Evolutionary conservation across 2,888 invertebrate species (phyloP).

Genomic region (Gymnosoma rotundatum): DNA sequence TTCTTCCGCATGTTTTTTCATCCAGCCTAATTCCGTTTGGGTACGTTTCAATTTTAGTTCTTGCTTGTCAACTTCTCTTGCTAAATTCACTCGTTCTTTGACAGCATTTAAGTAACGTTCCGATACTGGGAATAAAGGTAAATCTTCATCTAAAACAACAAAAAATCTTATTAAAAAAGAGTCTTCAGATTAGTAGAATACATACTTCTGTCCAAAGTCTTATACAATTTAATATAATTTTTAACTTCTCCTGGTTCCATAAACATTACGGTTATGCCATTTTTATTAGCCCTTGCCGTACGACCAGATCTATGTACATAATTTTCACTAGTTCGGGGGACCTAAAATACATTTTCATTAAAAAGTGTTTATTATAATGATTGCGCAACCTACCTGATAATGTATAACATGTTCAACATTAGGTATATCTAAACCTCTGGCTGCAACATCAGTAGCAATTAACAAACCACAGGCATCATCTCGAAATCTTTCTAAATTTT

Average conservation of each 20-base stretch:
- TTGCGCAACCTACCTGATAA: conserved; percentile 86
- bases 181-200: background rate
- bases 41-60: conserved; percentile 86
- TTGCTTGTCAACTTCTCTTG: conserved; percentile 90
- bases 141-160: conserved; percentile 87
- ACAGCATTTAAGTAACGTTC: conserved; percentile 85
- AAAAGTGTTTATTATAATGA: background rate
- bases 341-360: conserved; percentile 80
- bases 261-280: conserved; percentile 95
- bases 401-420: conserved; percentile 97
- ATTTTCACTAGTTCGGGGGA: conserved; percentile 96
- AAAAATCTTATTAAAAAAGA: conserved; percentile 5
- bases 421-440: conserved; percentile 97
- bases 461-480: conserved; percentile 88
- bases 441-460: conserved; percentile 98
- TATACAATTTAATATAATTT: conserved; percentile 90
- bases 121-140: conserved; percentile 92
- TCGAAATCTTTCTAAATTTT: conserved; percentile 94
- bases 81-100: conserved; percentile 88
- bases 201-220: conserved; percentile 92
- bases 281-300: conserved; percentile 94
- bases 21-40: conserved; percentile 90
- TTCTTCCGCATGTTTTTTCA: conserved; percentile 92
- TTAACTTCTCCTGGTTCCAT: conserved; percentile 94
- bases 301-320: conserved; percentile 98